phyloP scores from a whole-genome alignment of 2,797 vertebrate genomes.

The Cyprinodon diabolis region DNA sequence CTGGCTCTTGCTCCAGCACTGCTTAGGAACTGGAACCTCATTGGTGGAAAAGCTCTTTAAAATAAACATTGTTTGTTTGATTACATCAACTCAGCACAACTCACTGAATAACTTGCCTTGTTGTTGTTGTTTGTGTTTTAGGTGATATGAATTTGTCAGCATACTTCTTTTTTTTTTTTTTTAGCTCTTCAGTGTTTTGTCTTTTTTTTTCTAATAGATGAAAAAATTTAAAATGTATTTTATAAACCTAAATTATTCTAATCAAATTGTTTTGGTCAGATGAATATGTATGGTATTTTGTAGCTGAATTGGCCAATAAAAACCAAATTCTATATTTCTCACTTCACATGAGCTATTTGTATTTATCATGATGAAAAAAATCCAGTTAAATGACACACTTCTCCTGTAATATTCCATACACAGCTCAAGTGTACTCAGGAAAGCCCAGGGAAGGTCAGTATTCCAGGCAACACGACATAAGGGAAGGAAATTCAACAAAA shows the following conservation, averaged over 20 bases:
- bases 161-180: slow-evolving; percentile 8
- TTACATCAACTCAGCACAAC: slow-evolving; percentile 16
- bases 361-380: slow-evolving; percentile 74
- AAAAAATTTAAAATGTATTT: slow-evolving; percentile 3
- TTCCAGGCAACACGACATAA: slow-evolving; percentile 78
- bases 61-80: slow-evolving; percentile 17
- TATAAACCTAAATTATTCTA: slow-evolving; percentile 8
- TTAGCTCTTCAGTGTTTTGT: slow-evolving; percentile 2
- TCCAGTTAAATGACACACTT: slow-evolving; percentile 76
- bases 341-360: slow-evolving; percentile 67
- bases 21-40: neutral
- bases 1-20: neutral
- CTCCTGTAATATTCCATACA: slow-evolving; percentile 80
- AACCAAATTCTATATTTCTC: slow-evolving; percentile 49
- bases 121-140: slow-evolving; percentile 3
- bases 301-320: slow-evolving; percentile 61
- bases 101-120: slow-evolving; percentile 8
- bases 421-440: slow-evolving; percentile 81
- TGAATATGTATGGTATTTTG: slow-evolving; percentile 52
- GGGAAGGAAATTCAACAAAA: slow-evolving; percentile 63
- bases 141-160: slow-evolving; percentile 6
- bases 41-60: slow-evolving; percentile 3
- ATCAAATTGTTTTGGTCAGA: slow-evolving; percentile 38
- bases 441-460: slow-evolving; percentile 82
- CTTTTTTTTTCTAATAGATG: neutral